Evolutionary conservation across 2,888 invertebrate genomes (phyloP).

Genomic region (Acanthosepion pharaonis): DNA sequence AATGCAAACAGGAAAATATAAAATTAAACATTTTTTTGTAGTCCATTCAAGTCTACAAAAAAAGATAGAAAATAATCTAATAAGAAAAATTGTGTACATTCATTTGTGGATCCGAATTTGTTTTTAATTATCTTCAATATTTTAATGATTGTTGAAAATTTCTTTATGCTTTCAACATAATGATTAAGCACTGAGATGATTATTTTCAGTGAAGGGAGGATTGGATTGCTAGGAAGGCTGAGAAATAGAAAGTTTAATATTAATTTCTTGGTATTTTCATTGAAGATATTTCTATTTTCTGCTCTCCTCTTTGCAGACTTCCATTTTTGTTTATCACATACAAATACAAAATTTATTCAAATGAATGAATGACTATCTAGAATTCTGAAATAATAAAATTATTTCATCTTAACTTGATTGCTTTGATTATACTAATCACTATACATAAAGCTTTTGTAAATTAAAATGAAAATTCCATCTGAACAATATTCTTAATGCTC

Average conservation of each 20-base stretch:
- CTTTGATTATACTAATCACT: neutral
- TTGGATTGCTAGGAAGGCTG: neutral
- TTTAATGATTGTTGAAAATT: neutral
- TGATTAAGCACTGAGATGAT: no score
- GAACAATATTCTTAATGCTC: neutral
- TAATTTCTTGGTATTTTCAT: neutral
- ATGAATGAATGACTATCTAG: neutral
- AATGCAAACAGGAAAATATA: neutral
- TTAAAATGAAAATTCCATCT: neutral
- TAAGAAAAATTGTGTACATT: neutral
- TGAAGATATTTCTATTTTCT: neutral
- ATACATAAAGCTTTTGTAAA: neutral
- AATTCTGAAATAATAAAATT: neutral
- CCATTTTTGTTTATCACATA: neutral
- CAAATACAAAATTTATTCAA: neutral
- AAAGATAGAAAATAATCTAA: neutral
- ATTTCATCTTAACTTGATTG: neutral
- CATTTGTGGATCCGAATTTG: neutral
- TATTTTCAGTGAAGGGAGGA: no score
- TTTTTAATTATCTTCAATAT: neutral
- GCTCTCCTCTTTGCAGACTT: neutral
- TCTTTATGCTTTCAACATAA: neutral
- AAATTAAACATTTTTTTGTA: neutral
- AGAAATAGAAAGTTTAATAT: neutral
- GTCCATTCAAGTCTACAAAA: neutral